Percentiles rank a stretch among this genome's conserved stretches.
Conservation (phyloP, 2,113 vertebrate species). For the Vireo altiloquus region DNA sequence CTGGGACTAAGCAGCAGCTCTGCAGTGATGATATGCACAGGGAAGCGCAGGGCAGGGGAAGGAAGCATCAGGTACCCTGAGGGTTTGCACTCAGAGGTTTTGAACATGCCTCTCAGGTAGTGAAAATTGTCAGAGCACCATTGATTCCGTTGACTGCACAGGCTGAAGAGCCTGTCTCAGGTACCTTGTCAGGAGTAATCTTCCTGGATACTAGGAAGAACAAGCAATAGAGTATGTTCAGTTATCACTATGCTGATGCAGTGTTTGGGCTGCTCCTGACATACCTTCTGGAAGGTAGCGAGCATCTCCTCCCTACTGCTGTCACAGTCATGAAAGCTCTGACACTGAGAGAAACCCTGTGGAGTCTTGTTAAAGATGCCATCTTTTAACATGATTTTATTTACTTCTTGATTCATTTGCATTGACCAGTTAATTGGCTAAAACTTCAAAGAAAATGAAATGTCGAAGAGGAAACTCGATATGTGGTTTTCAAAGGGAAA, state of each 20-base stretch:
- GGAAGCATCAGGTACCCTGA: rapidly evolving
- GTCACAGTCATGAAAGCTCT: not conserved
- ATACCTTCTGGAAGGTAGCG: not conserved
- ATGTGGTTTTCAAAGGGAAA: not conserved
- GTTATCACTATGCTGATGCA: not conserved
- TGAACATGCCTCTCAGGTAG: not conserved
- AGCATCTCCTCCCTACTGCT: not conserved
- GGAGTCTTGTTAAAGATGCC: not conserved
- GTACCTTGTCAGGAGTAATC: not conserved
- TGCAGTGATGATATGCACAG: not conserved
- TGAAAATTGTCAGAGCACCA: not conserved
- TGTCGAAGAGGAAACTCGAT: not conserved
- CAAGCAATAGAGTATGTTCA: not conserved
- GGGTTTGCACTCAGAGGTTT: not conserved
- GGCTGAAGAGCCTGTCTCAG: not conserved
- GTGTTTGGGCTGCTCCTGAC: not conserved
- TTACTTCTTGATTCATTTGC: not conserved
- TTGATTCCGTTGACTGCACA: not conserved
- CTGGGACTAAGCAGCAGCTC: not conserved
- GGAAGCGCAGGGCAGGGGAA: not conserved
- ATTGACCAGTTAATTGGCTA: not conserved
- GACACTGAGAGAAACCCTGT: not conserved
- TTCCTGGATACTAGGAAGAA: not conserved
- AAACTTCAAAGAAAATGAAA: not conserved
- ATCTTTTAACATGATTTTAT: not conserved